Evolutionary conservation across 2,113 vertebrate species (phyloP), one percentile per base, ranked within the genome.

Genomic region (Shinisaurus crocodilurus): DNA sequence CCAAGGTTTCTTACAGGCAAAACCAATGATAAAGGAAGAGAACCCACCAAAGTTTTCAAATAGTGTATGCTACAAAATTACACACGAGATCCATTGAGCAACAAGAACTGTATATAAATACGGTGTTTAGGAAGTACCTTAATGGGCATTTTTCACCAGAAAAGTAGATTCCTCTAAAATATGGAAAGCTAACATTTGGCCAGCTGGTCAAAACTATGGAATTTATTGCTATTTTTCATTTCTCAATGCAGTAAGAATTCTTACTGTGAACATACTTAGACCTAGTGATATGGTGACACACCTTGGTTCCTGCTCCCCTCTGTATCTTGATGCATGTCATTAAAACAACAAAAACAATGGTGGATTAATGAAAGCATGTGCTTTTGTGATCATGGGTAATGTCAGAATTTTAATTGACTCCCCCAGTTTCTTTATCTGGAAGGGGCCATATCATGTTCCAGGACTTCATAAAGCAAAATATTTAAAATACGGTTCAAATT

Each of bases 401-500:
- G 95, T 96, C 86, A 95, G 94, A 94, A 92, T 95, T 93, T 90
- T 96, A 96, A 97, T 96, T 96, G 96, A 97, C 96, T 96, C 96
- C 92, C 94, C 90, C 95, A 96, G 96, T 91, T 74, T 92, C 95
- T 96, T 96, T 34, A 27, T 96, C 96, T 96, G 93, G 89, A 96
- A 95, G 93, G 94, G 94, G 90, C 87, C 94, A 82, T 97, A 97
- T 97, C 96, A 87, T 90, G 95, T 97, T 97, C 93, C 95, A 97
- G 88, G 72, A 96, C 40, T 76, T 97, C 96, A 97, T 97, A 94
- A 97, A 97, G 93, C 95, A 97, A 97, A 98, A 97, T 97, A 98
- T 97, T 96, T 97, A 92, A 98, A 97, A 95, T 97, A 97, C 97
- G 97, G 97, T 98, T 98, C 94, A 96, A 97, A 97, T 97, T 97